Percentiles rank a stretch among this genome's conserved stretches.
Conservation (phyloP, 2,113 vertebrate species). For the Benitochromis conjunctus region DNA sequence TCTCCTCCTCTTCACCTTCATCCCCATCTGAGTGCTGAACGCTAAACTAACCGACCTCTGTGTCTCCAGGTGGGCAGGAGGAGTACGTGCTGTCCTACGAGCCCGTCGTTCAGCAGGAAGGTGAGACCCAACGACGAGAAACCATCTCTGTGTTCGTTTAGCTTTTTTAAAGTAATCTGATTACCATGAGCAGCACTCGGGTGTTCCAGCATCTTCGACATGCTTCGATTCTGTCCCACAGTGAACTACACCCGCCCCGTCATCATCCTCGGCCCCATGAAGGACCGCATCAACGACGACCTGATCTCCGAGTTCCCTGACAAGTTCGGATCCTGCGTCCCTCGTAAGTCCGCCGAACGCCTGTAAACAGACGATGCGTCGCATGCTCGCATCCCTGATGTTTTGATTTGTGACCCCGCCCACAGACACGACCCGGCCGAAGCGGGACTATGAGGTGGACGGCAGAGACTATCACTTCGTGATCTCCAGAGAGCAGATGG, state of each 20-base stretch:
- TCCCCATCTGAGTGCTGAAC: background rate
- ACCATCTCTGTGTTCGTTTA: background rate
- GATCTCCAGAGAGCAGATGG: slow-evolving; percentile 95
- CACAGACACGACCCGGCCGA: slow-evolving; percentile 93
- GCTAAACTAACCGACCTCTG: background rate
- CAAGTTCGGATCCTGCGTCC: slow-evolving; percentile 97
- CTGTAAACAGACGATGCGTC: accelerated
- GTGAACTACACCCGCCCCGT: slow-evolving; percentile 94
- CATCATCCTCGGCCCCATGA: slow-evolving; percentile 97
- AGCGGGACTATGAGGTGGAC: slow-evolving; percentile 96
- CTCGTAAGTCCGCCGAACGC: slow-evolving; percentile 80
- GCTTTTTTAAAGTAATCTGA: background rate
- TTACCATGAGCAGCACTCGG: background rate
- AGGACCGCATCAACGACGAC: slow-evolving; percentile 96
- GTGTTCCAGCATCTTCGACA: background rate
- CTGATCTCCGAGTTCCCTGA: slow-evolving; percentile 98
- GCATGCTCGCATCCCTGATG: too few species aligned
- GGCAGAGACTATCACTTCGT: slow-evolving; percentile 96
- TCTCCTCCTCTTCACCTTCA: background rate
- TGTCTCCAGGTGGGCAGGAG: slow-evolving; percentile 87
- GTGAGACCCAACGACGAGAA: slow-evolving; percentile 61
- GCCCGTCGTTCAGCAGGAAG: slow-evolving; percentile 93
- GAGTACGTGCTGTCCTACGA: slow-evolving; percentile 96
- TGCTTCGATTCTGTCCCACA: slow-evolving; percentile 30
- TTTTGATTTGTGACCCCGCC: background rate